Conservation (phyloP, 2,888 invertebrate genomes). For the Tortricodes alternella region DNA sequence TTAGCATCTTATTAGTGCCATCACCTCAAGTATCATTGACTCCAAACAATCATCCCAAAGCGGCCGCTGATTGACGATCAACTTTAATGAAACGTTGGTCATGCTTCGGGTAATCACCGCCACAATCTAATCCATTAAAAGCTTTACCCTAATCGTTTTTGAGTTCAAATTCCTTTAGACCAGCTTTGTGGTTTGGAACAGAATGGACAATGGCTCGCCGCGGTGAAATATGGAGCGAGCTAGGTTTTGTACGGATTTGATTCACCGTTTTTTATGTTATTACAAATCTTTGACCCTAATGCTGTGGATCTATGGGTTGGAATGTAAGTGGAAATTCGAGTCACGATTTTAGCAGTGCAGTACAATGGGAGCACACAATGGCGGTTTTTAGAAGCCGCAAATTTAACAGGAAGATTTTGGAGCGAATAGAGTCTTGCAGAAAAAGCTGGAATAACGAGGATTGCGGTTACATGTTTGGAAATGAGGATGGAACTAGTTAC, state of each 20-base stretch:
- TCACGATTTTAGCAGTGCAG: constrained; percentile 18
- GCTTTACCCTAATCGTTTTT: constrained; percentile 10
- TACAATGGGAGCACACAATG: constrained; percentile 5
- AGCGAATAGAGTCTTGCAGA: background rate
- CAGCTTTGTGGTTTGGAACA: constrained; percentile 25
- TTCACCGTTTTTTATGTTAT: constrained; percentile 30
- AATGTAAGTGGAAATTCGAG: constrained; percentile 20
- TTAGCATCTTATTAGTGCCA: constrained; percentile 22
- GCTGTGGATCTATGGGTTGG: constrained; percentile 21
- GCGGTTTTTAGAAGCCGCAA: constrained; percentile 8
- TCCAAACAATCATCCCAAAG: constrained; percentile 24
- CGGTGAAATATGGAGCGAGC: constrained; percentile 32
- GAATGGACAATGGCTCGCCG: constrained; percentile 29
- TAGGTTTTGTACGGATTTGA: constrained; percentile 29
- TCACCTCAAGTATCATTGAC: constrained; percentile 25
- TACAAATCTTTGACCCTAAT: constrained; percentile 32
- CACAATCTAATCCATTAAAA: background rate
- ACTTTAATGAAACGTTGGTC: constrained; percentile 44
- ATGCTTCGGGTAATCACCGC: constrained; percentile 38
- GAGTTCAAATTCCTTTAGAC: constrained; percentile 10
- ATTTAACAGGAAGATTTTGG: background rate
- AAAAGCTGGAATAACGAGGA: background rate
- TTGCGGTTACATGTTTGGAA: no score
- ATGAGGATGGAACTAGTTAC: no score
- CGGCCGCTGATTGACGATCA: constrained; percentile 31